These are phyloP conservation scores for Galaxea fascicularis DNA, from an alignment of 92 coral and sea anemone genomes.

Conservation along the genomic window DNA sequence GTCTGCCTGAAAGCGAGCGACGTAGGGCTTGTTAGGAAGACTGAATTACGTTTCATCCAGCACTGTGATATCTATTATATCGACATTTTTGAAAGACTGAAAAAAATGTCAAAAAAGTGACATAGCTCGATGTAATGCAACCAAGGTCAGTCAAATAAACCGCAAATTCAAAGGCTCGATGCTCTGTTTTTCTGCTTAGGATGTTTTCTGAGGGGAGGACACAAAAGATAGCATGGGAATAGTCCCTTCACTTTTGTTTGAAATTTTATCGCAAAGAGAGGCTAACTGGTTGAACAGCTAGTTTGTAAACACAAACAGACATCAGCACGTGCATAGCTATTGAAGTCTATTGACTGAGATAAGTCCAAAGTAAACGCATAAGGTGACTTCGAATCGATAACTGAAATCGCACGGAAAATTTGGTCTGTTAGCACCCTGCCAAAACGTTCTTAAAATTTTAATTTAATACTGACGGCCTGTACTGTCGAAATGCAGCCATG, in stretches of 20 bases:
- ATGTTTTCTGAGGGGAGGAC: not conserved
- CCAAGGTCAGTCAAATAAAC: constrained; percentile 6
- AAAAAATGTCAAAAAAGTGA: too few species aligned
- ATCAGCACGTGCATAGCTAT: too few species aligned
- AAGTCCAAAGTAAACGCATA: not conserved
- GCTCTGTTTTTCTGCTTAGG: constrained; percentile 6
- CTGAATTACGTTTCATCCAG: too few species aligned
- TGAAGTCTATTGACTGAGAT: not conserved
- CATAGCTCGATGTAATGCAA: too few species aligned
- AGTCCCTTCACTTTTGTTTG: not conserved
- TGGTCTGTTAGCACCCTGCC: not conserved
- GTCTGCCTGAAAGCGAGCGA: too few species aligned
- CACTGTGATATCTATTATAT: too few species aligned
- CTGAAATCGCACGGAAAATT: not conserved
- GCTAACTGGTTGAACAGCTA: not conserved
- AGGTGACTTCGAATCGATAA: not conserved
- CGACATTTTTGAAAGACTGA: too few species aligned
- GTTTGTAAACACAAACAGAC: constrained; percentile 33
- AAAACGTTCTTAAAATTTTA: too few species aligned
- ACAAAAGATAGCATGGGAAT: not conserved
- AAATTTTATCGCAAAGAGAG: not conserved
- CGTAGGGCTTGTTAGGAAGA: too few species aligned
- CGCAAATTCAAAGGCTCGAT: not conserved
- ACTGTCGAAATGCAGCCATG: not conserved
- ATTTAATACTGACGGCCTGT: not conserved